Base-by-base conservation (phyloP, 1,140 invertebrate species). In the Whitmania pigra region DNA sequence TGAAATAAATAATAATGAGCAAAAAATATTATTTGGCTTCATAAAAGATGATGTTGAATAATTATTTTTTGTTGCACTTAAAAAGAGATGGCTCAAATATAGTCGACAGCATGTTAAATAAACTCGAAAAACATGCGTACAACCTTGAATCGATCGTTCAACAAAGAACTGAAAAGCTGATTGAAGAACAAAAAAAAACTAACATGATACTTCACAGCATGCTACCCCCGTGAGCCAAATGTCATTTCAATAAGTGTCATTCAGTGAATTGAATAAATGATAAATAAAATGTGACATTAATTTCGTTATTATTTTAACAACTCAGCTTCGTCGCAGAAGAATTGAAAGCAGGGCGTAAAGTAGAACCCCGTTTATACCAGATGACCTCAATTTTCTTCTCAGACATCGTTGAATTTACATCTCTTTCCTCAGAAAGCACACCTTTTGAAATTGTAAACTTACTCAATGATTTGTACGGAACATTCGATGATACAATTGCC, bases 401-500 rank as follows among this genome's bases (percentile, higher is more conserved):
- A 36, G 94, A 97, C 81, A 97, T 97, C 77, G 94, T 97, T 72
- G 94, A 93, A 36, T 97, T 97, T 84, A 97, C 94, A 1, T 86
- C 86, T 71, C 80, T 91, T 18, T 90, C 88, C 18, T 88, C 89
- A 0, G 88, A 92, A 80, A 93, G 90, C 78, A 93, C 92, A 6
- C 91, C 93, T 0, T 73, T 81, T 53, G 55, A 73, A 69, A 63
- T 73, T 25, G 67, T 73, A n/a, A 53, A 49, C 43, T 55, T 73
- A 27, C 67, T 73, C 3, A 73, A 73, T 31, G 66, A 73, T 17
- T 85, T 93, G 11, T 93, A 93, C 79, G 92, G 90, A 0, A 31
- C 67, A 57, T 74, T 76, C 66, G 75, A 76, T 71, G 72, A 72
- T 25, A 71, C 71, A 68, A 76, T 76, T 17, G 53, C 31, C 36